phyloP scores from a whole-genome alignment of 2,797 vertebrate species.

The Hippopotamyrus pictus region DNA sequence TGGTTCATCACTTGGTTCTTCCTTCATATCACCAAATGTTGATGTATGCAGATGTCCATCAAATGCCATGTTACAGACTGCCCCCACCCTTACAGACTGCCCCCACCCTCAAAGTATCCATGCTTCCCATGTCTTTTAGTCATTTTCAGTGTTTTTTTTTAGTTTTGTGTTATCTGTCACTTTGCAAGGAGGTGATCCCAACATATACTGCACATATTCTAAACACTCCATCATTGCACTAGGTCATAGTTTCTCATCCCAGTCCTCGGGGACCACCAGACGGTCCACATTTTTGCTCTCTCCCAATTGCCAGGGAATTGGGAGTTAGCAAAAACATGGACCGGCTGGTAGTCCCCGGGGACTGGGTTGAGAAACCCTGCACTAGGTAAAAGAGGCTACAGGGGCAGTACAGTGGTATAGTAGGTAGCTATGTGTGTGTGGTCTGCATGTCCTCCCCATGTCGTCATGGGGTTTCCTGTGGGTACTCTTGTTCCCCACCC shows the following conservation, averaged over 20 bases:
- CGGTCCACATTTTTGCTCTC: no score
- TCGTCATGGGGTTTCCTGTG: neutral
- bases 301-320: no score
- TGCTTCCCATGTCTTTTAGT: neutral
- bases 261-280: no score
- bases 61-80: neutral
- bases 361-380: no score
- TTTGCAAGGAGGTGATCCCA: conserved; percentile 27
- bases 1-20: neutral
- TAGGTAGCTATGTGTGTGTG: neutral
- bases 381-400: conserved; percentile 12
- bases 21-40: neutral
- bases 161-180: conserved; percentile 29
- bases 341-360: no score
- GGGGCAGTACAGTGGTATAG: neutral
- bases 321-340: no score
- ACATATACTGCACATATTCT: conserved; percentile 36
- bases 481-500: neutral
- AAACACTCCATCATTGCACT: conserved; percentile 21
- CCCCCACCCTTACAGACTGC: neutral
- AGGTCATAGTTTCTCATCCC: no score
- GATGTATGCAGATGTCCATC: neutral
- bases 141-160: neutral
- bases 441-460: neutral
- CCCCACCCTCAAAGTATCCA: neutral